Conservation (phyloP, 2,888 invertebrate genomes). For the Eupithecia dodoneata region DNA sequence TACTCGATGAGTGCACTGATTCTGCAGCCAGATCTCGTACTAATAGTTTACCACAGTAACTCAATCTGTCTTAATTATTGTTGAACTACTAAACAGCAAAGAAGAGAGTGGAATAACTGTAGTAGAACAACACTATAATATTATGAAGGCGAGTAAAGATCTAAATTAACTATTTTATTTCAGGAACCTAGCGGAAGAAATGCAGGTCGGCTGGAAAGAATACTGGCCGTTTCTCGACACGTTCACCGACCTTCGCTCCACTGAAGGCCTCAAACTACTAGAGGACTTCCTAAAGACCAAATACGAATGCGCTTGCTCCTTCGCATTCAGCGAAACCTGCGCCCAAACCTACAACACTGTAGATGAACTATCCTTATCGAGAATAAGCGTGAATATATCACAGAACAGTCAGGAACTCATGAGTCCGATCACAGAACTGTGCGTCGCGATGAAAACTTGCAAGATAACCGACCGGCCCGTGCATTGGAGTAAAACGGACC, state of each 20-base stretch:
- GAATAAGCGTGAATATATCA: conserved; percentile 62
- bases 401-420: conserved; percentile 53
- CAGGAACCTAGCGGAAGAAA: conserved; percentile 88
- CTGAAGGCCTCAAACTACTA: conserved; percentile 88
- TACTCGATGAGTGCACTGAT: too few relatives aligned
- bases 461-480: conserved; percentile 72
- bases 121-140: too few relatives aligned
- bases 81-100: too few relatives aligned
- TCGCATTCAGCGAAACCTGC: conserved; percentile 70
- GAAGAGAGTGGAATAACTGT: too few relatives aligned
- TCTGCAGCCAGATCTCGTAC: too few relatives aligned
- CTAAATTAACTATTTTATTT: neutral
- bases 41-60: too few relatives aligned
- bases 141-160: too few relatives aligned
- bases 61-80: too few relatives aligned
- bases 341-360: conserved; percentile 58
- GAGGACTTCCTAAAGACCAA: conserved; percentile 88
- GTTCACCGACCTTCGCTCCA: conserved; percentile 90
- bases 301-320: conserved; percentile 75
- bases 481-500: conserved; percentile 70
- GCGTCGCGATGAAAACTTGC: conserved; percentile 83
- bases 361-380: conserved; percentile 66
- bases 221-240: conserved; percentile 96
- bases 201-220: conserved; percentile 93
- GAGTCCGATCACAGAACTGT: conserved; percentile 85